These are phyloP conservation scores for Camarhynchus parvulus DNA, from an alignment of 2,113 vertebrate genomes.

Conservation along the genomic window DNA sequence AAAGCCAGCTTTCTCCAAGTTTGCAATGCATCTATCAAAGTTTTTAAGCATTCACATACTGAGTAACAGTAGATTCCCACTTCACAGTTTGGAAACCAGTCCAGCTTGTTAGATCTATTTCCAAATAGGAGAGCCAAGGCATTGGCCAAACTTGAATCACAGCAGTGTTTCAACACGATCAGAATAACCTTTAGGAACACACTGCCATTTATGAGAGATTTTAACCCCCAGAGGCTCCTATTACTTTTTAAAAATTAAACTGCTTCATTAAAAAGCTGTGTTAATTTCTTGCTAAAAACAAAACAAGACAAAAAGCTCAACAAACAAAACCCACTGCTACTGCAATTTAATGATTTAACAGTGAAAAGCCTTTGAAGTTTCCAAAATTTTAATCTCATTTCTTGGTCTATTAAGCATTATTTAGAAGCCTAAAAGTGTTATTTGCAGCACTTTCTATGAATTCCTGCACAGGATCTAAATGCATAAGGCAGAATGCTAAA, in stretches of 20 bases:
- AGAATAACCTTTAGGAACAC: conserved; percentile 16
- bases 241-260: neutral
- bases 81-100: neutral
- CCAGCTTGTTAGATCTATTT: conserved; percentile 6
- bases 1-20: conserved; percentile 46
- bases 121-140: neutral
- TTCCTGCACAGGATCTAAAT: neutral
- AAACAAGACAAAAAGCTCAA: neutral
- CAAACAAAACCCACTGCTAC: neutral
- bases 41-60: neutral
- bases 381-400: conserved; percentile 14
- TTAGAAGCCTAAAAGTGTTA: neutral
- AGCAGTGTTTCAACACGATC: conserved; percentile 17
- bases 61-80: conserved; percentile 26
- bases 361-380: neutral
- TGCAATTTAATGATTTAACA: neutral
- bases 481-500: neutral
- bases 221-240: neutral
- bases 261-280: neutral
- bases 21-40: neutral
- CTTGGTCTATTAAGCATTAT: neutral
- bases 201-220: neutral
- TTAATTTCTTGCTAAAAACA: neutral
- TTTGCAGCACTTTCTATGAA: neutral
- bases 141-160: conserved; percentile 17